Evolutionary conservation across 1,140 invertebrate genomes (phyloP).

Genomic region (Protaetia brevitarsis): DNA sequence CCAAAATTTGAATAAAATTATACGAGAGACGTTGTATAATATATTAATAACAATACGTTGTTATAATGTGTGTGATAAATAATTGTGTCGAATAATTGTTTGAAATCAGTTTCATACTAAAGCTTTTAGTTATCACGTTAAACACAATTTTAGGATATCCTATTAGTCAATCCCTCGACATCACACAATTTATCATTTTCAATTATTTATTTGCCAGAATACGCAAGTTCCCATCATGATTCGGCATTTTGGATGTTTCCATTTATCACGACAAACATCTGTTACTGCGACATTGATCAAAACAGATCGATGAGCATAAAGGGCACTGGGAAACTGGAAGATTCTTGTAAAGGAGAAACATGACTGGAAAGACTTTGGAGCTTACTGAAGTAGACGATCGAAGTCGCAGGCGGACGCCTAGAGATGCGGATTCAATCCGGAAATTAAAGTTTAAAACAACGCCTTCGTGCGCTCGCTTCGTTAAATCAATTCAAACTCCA

Average conservation of each 20-base stretch:
- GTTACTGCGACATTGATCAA: not conserved
- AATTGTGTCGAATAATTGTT: too few species aligned
- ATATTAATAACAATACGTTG: too few species aligned
- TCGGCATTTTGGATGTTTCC: not conserved
- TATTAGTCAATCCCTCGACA: too few species aligned
- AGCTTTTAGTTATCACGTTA: too few species aligned
- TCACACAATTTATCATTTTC: not conserved
- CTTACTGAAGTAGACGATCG: not conserved
- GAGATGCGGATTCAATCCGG: not conserved
- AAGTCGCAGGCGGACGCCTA: not conserved
- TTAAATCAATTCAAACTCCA: not conserved
- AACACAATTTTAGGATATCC: too few species aligned
- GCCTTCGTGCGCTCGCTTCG: not conserved
- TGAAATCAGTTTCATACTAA: too few species aligned
- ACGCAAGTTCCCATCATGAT: not conserved
- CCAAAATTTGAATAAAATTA: too few species aligned
- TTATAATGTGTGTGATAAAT: too few species aligned
- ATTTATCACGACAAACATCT: not conserved
- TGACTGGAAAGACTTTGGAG: too few species aligned
- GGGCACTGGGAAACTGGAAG: not conserved
- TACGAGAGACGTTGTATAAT: too few species aligned
- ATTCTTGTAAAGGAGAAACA: not conserved
- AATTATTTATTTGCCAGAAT: not conserved
- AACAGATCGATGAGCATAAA: not conserved
- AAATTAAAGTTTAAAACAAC: conserved; percentile 16